Base-by-base conservation (phyloP, 2,113 vertebrate species). In the Microcebus tavaratra region DNA sequence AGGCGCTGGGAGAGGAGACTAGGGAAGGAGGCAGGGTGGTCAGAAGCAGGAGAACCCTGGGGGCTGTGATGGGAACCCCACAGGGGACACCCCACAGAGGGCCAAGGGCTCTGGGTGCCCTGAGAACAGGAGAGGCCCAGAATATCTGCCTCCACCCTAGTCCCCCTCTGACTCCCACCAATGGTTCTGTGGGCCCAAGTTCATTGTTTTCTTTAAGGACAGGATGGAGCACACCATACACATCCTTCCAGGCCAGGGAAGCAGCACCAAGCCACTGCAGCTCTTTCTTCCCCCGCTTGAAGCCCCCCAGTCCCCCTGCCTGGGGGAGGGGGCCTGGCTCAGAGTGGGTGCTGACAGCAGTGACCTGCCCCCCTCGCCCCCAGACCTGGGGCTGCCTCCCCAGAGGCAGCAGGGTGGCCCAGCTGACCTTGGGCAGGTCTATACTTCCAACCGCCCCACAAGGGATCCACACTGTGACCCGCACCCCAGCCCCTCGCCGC, bases 401-500 rank as follows among this genome's bases (percentile, higher is more conserved):
- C 1, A 7, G 25, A 63, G 23, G 17, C 29, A 0, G 1, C 42
- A 13, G 61, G 29, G 48, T 9, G 27, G 59, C 29, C 25, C 36
- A 5, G 68, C 11, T 73, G 92, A 95, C 90, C 67, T 39, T 55
- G 73, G 13, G 17, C 29, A 80, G 59, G 34, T 36, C 14, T 36
- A 21, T 39, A 21, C n/a, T 9, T 36, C 75, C 8, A 27, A 18
- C 12, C 85, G 34, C 18, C 29, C 29, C 31, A 21, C 17, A 21
- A 53, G 48, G 27, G 13, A 18, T n/a, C 50, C 31, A 13, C 31
- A 36, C 27, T 29, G 59, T 63, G 59, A 63, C 25, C 17, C 8
- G 36, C 36, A 31, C 4, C 10, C 21, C 3, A 17, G 12, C 9
- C 10, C 4, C 73, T 67, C 55, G 39, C 1, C 0, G 1, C 0